Evolutionary conservation across 2,888 invertebrate species (phyloP).

Genomic region (Erebia ligea): DNA sequence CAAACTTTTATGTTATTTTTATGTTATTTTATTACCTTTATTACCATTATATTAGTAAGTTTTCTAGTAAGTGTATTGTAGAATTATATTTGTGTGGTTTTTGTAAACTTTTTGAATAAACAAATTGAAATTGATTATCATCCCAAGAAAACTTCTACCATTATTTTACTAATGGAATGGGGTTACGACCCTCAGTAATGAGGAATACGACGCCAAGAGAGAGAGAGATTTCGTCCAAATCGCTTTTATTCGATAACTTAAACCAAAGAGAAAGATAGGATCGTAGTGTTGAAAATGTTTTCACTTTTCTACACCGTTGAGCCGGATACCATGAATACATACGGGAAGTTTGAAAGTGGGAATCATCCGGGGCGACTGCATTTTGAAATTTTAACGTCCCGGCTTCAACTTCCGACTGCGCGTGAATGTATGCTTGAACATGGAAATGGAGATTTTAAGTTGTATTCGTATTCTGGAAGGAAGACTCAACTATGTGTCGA

Average conservation of each 20-base stretch:
- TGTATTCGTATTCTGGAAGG: constrained; percentile 16
- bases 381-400: constrained; percentile 49
- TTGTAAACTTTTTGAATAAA: too few relatives aligned
- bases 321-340: constrained; percentile 68
- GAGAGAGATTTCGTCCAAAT: background rate
- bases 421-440: constrained; percentile 37
- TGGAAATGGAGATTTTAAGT: constrained; percentile 23
- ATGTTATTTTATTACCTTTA: too few relatives aligned
- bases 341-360: constrained; percentile 72
- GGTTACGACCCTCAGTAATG: too few relatives aligned
- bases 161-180: too few relatives aligned
- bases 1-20: too few relatives aligned
- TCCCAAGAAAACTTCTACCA: too few relatives aligned
- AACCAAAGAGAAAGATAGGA: constrained; percentile 48
- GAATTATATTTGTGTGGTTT: too few relatives aligned
- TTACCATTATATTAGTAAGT: too few relatives aligned
- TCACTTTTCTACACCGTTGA: constrained; percentile 78
- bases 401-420: constrained; percentile 40
- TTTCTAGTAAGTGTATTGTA: too few relatives aligned
- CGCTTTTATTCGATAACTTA: constrained; percentile 46
- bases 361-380: constrained; percentile 59
- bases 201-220: too few relatives aligned
- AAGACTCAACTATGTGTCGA: background rate
- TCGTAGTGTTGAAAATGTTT: constrained; percentile 67
- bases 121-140: too few relatives aligned